phyloP scores from a whole-genome alignment of 2,888 invertebrate species.

The Cecidostiba fungosa region DNA sequence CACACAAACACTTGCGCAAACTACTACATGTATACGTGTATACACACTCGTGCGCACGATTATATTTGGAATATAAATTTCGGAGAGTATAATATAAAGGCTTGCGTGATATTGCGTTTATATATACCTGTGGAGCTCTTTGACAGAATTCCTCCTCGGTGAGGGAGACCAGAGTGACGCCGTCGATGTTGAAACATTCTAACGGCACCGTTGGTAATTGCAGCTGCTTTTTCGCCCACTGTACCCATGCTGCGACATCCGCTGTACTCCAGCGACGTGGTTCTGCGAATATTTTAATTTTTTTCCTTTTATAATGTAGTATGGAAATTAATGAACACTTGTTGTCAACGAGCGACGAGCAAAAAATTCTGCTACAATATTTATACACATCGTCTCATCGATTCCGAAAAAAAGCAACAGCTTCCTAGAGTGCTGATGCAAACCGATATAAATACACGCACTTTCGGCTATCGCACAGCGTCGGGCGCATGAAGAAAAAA shows the following conservation, averaged over 20 bases:
- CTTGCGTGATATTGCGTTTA: slow-evolving; percentile 1
- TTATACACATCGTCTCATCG: no score
- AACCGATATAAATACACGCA: not conserved
- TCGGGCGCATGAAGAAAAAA: not conserved
- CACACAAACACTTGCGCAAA: not conserved
- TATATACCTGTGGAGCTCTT: slow-evolving; percentile 90
- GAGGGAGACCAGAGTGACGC: slow-evolving; percentile 87
- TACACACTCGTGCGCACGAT: not conserved
- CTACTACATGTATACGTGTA: not conserved
- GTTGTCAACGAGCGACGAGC: no score
- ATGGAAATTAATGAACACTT: no score
- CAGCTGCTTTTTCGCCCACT: slow-evolving; percentile 92
- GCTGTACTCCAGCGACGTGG: slow-evolving; percentile 92
- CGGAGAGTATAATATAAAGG: not conserved
- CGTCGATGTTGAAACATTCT: slow-evolving; percentile 91
- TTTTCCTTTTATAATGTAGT: no score
- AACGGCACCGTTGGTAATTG: slow-evolving; percentile 87
- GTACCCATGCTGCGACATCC: slow-evolving; percentile 94
- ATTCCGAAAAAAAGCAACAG: not conserved
- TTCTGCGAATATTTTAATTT: slow-evolving; percentile 83
- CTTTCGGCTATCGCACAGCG: not conserved
- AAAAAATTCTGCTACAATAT: no score
- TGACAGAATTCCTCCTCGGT: slow-evolving; percentile 93
- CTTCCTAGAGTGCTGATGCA: not conserved
- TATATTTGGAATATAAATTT: not conserved